These are phyloP conservation scores for Augochlorella aurata DNA, from an alignment of 2,888 invertebrate genomes.

Conservation along the genomic window DNA sequence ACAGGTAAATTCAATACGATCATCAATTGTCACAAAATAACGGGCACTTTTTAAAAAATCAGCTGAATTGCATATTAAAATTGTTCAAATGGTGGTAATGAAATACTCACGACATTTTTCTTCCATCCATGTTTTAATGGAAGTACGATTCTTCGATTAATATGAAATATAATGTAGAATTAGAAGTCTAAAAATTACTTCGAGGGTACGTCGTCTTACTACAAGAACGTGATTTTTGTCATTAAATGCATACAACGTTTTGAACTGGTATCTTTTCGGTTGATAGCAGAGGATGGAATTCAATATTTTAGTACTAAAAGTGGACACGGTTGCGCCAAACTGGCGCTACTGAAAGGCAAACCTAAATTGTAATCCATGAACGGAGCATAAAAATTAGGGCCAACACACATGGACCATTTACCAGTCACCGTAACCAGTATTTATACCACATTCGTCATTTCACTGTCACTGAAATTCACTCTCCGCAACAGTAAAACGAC, in stretches of 20 bases:
- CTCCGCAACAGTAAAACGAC: too few relatives aligned
- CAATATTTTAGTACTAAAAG: constrained; percentile 76
- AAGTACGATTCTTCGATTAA: constrained; percentile 21
- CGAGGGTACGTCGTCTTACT: constrained; percentile 45
- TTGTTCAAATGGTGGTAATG: constrained; percentile 24
- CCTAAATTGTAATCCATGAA: neutral
- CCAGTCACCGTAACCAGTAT: too few relatives aligned
- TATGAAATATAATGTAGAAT: constrained; percentile 30
- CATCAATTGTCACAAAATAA: neutral
- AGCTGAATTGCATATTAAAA: constrained; percentile 10
- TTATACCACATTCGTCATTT: too few relatives aligned
- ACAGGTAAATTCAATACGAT: neutral
- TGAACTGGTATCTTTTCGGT: constrained; percentile 51
- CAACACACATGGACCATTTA: too few relatives aligned
- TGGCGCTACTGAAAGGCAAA: constrained; percentile 46
- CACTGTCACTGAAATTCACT: too few relatives aligned
- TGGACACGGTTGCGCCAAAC: constrained; percentile 57
- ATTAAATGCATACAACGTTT: constrained; percentile 58
- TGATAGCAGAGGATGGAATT: constrained; percentile 68
- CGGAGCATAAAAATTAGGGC: constrained; percentile 7
- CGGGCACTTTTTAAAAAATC: neutral
- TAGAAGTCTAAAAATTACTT: constrained; percentile 24
- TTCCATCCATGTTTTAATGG: constrained; percentile 76
- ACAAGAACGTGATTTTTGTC: constrained; percentile 59
- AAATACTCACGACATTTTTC: constrained; percentile 81